A percentile compares a stretch with the other conserved stretches of the same genome.
Evolutionary conservation across 1,140 invertebrate genomes (phyloP).

Genomic region (Macrosteles quadrilineatus): DNA sequence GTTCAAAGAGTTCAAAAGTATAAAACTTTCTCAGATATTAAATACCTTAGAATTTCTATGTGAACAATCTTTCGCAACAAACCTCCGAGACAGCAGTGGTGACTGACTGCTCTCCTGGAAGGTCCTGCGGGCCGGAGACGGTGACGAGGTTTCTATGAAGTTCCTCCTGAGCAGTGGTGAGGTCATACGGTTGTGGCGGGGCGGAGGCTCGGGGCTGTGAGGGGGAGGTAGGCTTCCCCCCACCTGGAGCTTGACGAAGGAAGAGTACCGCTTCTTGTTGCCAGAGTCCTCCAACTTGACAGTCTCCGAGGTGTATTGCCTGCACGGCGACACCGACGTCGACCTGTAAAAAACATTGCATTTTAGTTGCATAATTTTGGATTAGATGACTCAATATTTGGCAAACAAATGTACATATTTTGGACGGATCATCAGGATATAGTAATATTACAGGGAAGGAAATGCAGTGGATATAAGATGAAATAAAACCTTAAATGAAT

Average conservation of each 20-base stretch:
- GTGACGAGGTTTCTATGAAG: slow-evolving; percentile 54
- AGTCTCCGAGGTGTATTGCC: slow-evolving; percentile 36
- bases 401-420: no score
- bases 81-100: slow-evolving; percentile 62
- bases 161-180: slow-evolving; percentile 44
- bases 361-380: no score
- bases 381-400: no score
- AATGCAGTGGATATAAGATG: no score
- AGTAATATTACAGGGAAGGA: no score
- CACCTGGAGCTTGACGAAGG: slow-evolving; percentile 69
- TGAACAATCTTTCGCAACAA: no score
- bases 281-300: slow-evolving; percentile 45
- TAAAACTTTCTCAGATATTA: no score
- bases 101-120: slow-evolving; percentile 48
- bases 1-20: no score
- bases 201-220: slow-evolving; percentile 42
- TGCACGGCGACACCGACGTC: slow-evolving; percentile 43
- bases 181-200: slow-evolving; percentile 33
- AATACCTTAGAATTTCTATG: no score
- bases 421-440: no score
- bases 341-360: no score
- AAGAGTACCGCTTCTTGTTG: slow-evolving; percentile 65
- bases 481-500: no score
- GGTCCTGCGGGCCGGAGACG: slow-evolving; percentile 36
- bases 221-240: slow-evolving; percentile 43